A percentile compares a stretch with the other conserved stretches of the same genome.
These are phyloP conservation scores for Callorhinus ursinus DNA, from an alignment of 2,113 vertebrate genomes.

Conservation along the genomic window DNA sequence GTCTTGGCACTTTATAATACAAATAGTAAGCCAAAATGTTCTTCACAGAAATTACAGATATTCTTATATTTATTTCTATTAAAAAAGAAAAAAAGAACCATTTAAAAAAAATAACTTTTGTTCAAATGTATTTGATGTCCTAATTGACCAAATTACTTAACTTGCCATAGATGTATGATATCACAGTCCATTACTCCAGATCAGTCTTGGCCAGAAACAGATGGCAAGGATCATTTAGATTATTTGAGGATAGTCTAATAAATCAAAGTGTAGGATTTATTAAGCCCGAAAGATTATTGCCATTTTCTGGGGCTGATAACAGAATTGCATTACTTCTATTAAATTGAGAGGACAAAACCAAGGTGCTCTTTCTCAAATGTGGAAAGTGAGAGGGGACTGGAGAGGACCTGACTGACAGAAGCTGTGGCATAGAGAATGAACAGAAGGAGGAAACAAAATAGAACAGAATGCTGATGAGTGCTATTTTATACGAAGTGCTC, in stretches of 20 bases:
- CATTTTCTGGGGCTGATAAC: neutral
- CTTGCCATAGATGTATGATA: neutral
- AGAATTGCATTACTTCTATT: neutral
- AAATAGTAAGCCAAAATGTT: neutral
- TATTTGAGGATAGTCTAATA: neutral
- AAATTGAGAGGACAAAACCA: neutral
- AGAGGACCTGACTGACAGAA: neutral
- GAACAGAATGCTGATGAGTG: neutral
- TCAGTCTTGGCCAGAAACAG: neutral
- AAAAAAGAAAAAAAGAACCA: neutral
- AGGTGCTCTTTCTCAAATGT: neutral
- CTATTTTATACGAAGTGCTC: neutral
- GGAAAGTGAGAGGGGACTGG: neutral
- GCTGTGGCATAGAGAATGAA: neutral
- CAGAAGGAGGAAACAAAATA: neutral
- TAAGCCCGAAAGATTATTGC: neutral
- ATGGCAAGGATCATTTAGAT: neutral
- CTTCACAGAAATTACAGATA: neutral
- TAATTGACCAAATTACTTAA: neutral
- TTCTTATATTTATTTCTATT: neutral
- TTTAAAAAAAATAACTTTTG: neutral
- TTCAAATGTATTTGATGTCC: neutral
- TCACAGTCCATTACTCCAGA: neutral
- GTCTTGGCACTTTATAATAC: neutral
- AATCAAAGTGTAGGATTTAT: neutral